Evolutionary conservation across 2,888 invertebrate species (phyloP), one percentile per base, ranked within the genome.

Genomic region (Mylabris sibirica): DNA sequence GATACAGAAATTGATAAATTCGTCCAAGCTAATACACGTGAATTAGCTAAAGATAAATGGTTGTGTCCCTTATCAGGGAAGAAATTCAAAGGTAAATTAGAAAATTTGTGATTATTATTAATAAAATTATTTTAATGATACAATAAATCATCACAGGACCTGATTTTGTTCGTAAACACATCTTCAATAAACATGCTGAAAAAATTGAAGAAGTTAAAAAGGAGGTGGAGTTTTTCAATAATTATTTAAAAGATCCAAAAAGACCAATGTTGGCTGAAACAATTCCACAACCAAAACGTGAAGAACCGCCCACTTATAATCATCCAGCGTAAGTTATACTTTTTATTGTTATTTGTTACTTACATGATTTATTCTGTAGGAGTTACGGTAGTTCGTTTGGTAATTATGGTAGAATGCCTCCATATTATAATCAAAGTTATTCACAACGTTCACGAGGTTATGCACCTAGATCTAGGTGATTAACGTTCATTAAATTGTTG

Each of bases 31-130:
- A 99, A 99, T 83, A 98, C 98, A 0, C 96, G 99, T 81, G 99
- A 99, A 85, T 82, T 99, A 74, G 95, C 96, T 0, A 98, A 98
- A 83, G 99, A 99, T 83, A 99, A 99, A 80, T 99, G 99, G 99
- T 85, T 99, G 75, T 99, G 99, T 85, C 99, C 99, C 0, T 86
- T 99, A 9, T 98, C 98, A 66, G 99, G 99, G 0, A 99, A 99
- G 85, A 99, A 99, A 84, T 99, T 99, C 86, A 99, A 99, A 84
- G 93, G 78, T 75, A 24, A 60, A 26, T 38, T 30, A 30, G 30
- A 30, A 30, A 6, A 30, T 38, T 38, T 14, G 12, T 38, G 3
- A 38, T 34, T 26, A 26, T 26, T 26, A 26, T 26, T 26, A 26
- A 1, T 34, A 5, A 14, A 12, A 12, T 14, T 38, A 44, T 44